Evolutionary conservation across 2,113 vertebrate species (phyloP).

Genomic region (Aspidoscelis tigris): DNA sequence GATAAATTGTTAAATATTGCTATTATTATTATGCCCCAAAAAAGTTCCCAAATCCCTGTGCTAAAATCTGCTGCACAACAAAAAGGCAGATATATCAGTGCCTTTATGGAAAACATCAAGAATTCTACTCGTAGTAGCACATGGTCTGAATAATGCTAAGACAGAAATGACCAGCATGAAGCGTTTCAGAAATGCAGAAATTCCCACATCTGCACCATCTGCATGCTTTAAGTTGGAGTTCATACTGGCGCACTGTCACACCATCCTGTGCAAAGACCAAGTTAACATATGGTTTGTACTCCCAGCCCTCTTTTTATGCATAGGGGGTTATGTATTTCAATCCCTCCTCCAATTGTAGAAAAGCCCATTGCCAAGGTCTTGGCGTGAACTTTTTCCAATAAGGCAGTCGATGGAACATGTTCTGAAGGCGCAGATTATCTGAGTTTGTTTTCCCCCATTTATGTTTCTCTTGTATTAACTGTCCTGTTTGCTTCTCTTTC

Average conservation of each 20-base stretch:
- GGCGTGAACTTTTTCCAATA: not conserved
- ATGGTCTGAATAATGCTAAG: conserved; percentile 27
- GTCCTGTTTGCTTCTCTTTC: not conserved
- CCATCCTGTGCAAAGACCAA: conserved; percentile 49
- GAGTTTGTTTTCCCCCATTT: conserved; percentile 1
- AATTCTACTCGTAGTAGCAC: conserved; percentile 52
- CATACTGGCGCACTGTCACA: conserved; percentile 22
- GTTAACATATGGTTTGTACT: not conserved
- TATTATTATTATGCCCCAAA: conserved; percentile 73
- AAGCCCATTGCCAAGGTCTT: not conserved
- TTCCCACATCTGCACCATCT: conserved; percentile 35
- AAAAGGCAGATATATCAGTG: conserved; percentile 59
- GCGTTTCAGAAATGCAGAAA: conserved; percentile 42
- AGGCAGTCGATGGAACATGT: conserved; percentile 19
- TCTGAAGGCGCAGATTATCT: not conserved
- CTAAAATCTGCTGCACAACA: conserved; percentile 56
- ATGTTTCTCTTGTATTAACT: not conserved
- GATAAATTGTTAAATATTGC: conserved; percentile 95
- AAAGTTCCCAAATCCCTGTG: conserved; percentile 67
- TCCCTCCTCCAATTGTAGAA: conserved; percentile 13
- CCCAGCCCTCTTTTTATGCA: not conserved
- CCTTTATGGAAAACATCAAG: conserved; percentile 49
- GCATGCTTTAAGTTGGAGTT: conserved; percentile 6
- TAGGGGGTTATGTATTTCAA: conserved; percentile 5
- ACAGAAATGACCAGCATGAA: conserved; percentile 46